Evolutionary conservation across 64 coral and sea anemone species (phyloP), one percentile per base, ranked within the genome.

Genomic region (Montipora sp.): DNA sequence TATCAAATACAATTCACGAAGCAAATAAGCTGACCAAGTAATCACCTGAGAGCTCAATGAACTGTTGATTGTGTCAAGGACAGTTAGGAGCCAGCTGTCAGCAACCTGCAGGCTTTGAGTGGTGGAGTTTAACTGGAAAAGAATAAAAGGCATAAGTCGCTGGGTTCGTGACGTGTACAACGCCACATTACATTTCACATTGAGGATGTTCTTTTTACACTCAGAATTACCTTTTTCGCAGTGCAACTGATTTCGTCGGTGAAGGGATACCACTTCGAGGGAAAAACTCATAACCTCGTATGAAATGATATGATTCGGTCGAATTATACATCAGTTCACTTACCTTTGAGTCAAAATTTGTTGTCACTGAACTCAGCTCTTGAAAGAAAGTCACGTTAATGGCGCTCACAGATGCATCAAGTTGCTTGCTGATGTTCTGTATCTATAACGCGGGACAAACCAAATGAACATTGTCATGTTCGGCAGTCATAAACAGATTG

Each of bases 381-480:
- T 1, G 2, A 50, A 71, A 48, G 65, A 85, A 85, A 45, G 59
- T 85, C 16, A 48, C 60, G 50, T 85, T 85, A 3, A 85, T 46
- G n/a, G 47, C 82, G 65, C 82, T 72, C 15, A 71, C 82, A 85
- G 82, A 85, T 70, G 44, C 65, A 72, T 85, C 82, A 71, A 85
- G 82, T 65, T 67, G 61, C 44, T 85, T 44, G 21, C 82, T 51
- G 45, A 85, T 85, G 11, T 85, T 85, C 61, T 71, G 14, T 20
- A 85, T 85, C 82, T 85, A 49, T 11, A 12, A 48, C 18, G 20
- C 10, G 60, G 14, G 10, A 71, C 68, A 71, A 71, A 71, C 21
- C 20, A 71, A 21, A 71, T 4, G 21, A 36, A 36, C 36, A 36
- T 36, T 36, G 36, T 36, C 36, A 36, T 36, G 36, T 36, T 36